Conservation (phyloP, 2,797 vertebrate genomes). For the Galagoides demidoff region DNA sequence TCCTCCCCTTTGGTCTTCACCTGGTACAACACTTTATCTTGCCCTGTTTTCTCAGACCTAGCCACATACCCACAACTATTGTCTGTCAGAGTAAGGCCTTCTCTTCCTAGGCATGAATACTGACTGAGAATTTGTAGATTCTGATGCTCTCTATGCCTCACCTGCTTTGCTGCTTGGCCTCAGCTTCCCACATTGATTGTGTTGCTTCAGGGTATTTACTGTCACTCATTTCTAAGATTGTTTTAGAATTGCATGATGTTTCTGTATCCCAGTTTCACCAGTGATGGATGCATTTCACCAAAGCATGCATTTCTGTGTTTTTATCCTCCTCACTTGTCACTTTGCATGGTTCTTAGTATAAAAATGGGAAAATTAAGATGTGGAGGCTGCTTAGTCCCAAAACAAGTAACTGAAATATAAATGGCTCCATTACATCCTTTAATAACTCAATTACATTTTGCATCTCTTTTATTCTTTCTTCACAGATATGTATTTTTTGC, state of each 20-base stretch:
- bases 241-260: background rate
- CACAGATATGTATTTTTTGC: background rate
- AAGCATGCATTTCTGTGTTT: background rate
- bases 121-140: background rate
- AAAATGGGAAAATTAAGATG: background rate
- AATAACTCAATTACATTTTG: background rate
- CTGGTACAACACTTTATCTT: background rate
- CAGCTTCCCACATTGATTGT: background rate
- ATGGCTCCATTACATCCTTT: background rate
- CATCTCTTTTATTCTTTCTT: background rate
- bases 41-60: background rate
- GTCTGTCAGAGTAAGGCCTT: background rate
- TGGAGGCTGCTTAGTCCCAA: background rate
- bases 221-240: background rate
- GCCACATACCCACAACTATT: background rate
- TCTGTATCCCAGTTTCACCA: background rate
- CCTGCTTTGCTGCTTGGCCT: background rate
- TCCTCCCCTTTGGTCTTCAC: background rate
- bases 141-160: background rate
- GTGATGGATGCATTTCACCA: background rate
- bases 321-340: background rate
- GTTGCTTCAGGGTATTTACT: background rate
- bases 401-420: background rate
- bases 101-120: background rate
- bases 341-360: background rate